These are phyloP conservation scores for Synaphobranchus kaupii DNA, from an alignment of 2,797 vertebrate species.

Conservation along the genomic window DNA sequence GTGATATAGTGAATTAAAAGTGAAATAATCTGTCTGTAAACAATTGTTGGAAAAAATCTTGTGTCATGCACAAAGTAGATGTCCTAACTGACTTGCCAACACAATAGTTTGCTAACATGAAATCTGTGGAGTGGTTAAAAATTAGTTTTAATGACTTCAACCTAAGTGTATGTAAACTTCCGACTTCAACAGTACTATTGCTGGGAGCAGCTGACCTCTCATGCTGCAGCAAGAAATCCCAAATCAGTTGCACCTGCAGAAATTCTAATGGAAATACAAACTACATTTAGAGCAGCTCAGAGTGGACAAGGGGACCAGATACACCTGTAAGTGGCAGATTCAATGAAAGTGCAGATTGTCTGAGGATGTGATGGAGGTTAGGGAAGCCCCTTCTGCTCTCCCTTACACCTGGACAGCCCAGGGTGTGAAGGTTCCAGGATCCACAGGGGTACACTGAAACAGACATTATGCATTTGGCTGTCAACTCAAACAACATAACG, in stretches of 20 bases:
- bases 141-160: no score
- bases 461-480: slow-evolving; percentile 28
- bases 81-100: no score
- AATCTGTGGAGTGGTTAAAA: no score
- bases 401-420: slow-evolving; percentile 83
- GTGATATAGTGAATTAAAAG: no score
- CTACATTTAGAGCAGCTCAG: neutral
- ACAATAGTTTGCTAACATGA: no score
- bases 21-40: no score
- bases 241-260: neutral
- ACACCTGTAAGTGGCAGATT: slow-evolving; percentile 10
- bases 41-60: no score
- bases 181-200: no score
- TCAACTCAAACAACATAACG: neutral
- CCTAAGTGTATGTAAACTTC: no score
- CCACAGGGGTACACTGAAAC: slow-evolving; percentile 77
- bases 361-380: neutral
- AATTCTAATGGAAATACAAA: neutral
- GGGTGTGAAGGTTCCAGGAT: slow-evolving; percentile 78
- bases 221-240: no score
- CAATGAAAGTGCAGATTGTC: neutral
- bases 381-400: neutral
- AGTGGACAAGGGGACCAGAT: neutral
- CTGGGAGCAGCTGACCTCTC: neutral
- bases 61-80: no score